Base-by-base conservation (phyloP, 2,797 vertebrate genomes). In the Epinephelus coioides region DNA sequence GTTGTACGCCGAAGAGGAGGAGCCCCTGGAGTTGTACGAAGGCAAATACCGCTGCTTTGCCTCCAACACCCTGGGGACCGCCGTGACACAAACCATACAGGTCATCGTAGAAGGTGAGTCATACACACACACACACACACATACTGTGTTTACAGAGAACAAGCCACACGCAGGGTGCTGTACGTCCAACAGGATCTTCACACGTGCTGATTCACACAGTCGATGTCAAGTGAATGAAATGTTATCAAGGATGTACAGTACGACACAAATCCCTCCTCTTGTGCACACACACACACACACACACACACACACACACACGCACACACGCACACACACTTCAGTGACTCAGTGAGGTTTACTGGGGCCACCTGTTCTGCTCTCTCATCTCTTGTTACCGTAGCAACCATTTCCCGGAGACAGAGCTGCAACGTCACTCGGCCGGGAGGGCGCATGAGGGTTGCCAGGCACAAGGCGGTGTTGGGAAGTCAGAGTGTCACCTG, bases 81-180 rank as follows among this genome's bases (percentile, higher is more conserved):
- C 90, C 49, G 59, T 94, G 79, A 91, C 91, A 0, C 76, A 83
- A 3, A 67, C 18, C 0, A 17, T 92, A 1, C 40, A 46, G 6
- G 67, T 94, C 81, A 91, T 87, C 49, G 83, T 92, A 21, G 93
- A 94, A 73, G 3, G 91, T 94, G 81, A 91, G 89, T 88, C 47
- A 11, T 27, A 55, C 43, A 21, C 30, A 21, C 30, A 44, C 1
- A 69, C 51, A 51, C 18, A 12, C 40, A 43, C 40, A 40, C 40
- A 43, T 4, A 43, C 9, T 12, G 40, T 10, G 40, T 43, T 43
- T 34, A 34, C 34, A 8, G 34, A 34, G 7, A 34, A 34, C 34
- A 34, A 34, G 34, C 7, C 5, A 71, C 54, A 75, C 18, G n/a
- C 71, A 74, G 18, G 21, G 0, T 34, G 14, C 43, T 59, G 53